Evolutionary conservation across 2,113 vertebrate genomes (phyloP).

Genomic region (Tupaia tana): DNA sequence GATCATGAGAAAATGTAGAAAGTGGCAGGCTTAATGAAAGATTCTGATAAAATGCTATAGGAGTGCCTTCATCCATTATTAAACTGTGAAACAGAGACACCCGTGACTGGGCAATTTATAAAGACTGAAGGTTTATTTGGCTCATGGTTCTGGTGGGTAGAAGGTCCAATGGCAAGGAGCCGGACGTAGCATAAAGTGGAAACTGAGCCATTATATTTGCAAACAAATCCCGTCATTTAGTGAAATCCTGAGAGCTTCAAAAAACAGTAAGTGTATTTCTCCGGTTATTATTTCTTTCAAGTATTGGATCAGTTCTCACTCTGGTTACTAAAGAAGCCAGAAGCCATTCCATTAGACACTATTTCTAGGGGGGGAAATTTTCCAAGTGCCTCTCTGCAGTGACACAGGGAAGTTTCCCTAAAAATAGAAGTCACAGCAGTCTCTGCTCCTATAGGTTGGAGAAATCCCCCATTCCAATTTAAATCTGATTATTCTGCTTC

Average conservation of each 20-base stretch:
- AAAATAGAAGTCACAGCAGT: conserved; percentile 71
- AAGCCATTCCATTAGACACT: neutral
- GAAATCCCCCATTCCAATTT: conserved; percentile 80
- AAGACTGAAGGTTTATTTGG: too few relatives aligned
- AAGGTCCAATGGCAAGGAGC: neutral
- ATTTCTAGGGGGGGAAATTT: neutral
- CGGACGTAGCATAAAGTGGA: neutral
- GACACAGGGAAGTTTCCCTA: conserved; percentile 48
- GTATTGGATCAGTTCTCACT: conserved; percentile 32
- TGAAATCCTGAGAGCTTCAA: neutral
- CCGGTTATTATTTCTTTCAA: neutral
- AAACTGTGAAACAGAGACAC: too few relatives aligned
- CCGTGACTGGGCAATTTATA: too few relatives aligned
- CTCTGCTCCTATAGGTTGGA: conserved; percentile 54
- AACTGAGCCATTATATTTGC: conserved; percentile 14
- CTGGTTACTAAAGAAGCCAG: neutral
- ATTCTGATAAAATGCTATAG: neutral
- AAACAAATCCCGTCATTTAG: conserved; percentile 25
- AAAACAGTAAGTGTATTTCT: neutral
- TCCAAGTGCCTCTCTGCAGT: neutral
- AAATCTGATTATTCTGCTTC: conserved; percentile 45
- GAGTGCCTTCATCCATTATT: too few relatives aligned
- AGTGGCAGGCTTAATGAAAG: neutral
- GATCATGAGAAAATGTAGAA: neutral
- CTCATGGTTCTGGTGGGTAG: too few relatives aligned